Conservation (phyloP, 1,140 invertebrate genomes). For the Brachionus plicatilis region DNA sequence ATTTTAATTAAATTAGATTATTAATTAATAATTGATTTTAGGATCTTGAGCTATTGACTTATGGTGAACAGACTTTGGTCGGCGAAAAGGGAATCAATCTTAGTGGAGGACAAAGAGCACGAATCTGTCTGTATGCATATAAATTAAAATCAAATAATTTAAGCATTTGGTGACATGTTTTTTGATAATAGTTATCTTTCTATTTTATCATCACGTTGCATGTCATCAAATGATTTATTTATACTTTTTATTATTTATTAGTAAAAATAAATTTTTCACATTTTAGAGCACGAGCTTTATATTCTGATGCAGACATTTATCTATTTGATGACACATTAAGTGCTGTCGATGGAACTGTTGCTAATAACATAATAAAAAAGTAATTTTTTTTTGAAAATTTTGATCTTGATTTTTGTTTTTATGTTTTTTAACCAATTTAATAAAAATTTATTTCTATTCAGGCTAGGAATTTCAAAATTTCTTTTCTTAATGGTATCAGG, state of each 20-base stretch:
- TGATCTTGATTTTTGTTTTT: too few species aligned
- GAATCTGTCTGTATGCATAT: conserved; percentile 63
- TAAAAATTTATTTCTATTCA: too few species aligned
- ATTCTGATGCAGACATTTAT: conserved; percentile 72
- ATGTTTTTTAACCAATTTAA: too few species aligned
- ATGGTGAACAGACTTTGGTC: conserved; percentile 78
- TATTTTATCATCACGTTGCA: background rate
- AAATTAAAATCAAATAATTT: background rate
- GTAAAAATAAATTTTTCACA: background rate
- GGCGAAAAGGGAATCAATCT: conserved; percentile 76
- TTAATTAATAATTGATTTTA: conserved; percentile 29
- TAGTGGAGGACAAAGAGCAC: conserved; percentile 82
- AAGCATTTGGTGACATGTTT: background rate
- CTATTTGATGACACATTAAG: conserved; percentile 75
- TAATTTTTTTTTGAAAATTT: conserved; percentile 41
- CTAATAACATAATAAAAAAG: conserved; percentile 67
- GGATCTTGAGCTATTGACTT: conserved; percentile 71
- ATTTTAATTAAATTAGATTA: background rate
- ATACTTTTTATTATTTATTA: background rate
- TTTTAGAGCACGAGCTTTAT: conserved; percentile 64
- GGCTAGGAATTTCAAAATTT: too few species aligned
- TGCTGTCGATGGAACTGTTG: conserved; percentile 74
- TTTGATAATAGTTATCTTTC: background rate
- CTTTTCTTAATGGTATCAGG: too few species aligned
- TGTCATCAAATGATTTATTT: background rate